Evolutionary conservation across 2,888 invertebrate species (phyloP), one percentile per base, ranked within the genome.

Genomic region (Aporophyla lueneburgensis): DNA sequence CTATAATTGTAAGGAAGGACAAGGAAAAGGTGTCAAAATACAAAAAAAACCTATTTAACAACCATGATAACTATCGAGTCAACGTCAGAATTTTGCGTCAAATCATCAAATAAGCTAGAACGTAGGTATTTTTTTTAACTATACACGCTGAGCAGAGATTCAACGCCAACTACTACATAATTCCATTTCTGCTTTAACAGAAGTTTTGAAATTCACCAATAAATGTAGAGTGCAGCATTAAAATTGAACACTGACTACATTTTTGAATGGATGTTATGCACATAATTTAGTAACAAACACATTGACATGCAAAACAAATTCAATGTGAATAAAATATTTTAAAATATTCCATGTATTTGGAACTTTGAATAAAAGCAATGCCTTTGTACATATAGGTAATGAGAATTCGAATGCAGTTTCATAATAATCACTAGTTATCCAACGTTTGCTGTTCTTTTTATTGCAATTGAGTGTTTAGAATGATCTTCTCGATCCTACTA

Each of bases 241-340:
- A 63, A 53, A 80, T 80, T 72, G 73, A 77, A 53, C 51, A 63
- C 49, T n/a, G 56, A 1, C 24, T n/a, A 68, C 43, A 56, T 53
- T 58, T 76, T 43, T 46, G 10, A 33, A 73, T 65, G 24, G 9
- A 40, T 46, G 6, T 54, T 63, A 46, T 63, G 27, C 49, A 27
- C 19, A 51, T 56, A 21, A 51, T 63, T 78, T 70, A 24, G 7
- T 43, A 58, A 62, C n/a, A 62, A 78, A 27, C 49, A 59, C 27
- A 58, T 78, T 58, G 21, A 51, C 9, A 63, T 71, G n/a, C n/a
- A n/a, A n/a, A n/a, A n/a, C n/a, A n/a, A n/a, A n/a, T n/a, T n/a
- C 62, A 58, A 24, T 58, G 10, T 72, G 33, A 58, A 43, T 56
- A 51, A 56, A 49, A 51, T 62, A 40, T 76, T 79, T 56, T n/a